Conservation (phyloP, 2,888 invertebrate species). For the Tipula confusa region DNA sequence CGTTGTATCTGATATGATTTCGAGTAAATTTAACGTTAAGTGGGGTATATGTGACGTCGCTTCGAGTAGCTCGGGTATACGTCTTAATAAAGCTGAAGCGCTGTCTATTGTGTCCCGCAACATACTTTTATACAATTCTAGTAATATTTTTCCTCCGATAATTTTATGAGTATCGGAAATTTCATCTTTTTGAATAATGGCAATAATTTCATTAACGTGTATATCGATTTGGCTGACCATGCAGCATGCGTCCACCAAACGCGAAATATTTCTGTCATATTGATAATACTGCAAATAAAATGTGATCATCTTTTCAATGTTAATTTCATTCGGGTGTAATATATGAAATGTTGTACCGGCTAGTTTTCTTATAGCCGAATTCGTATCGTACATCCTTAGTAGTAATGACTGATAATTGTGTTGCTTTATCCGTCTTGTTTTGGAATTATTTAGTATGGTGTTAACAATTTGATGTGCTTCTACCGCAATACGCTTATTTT, state of each 20-base stretch:
- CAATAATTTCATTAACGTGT: not conserved
- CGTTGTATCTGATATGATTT: too few relatives aligned
- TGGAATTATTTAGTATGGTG: not conserved
- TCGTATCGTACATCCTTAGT: not conserved
- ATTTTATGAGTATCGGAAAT: not conserved
- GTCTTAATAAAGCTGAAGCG: too few relatives aligned
- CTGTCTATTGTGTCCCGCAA: too few relatives aligned
- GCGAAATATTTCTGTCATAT: not conserved
- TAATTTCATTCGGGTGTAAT: not conserved
- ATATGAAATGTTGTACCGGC: not conserved
- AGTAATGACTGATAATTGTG: not conserved
- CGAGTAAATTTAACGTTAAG: too few relatives aligned
- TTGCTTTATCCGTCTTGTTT: not conserved
- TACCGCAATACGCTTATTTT: not conserved
- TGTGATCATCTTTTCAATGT: not conserved
- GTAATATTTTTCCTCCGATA: not conserved
- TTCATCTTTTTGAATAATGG: not conserved
- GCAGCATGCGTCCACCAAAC: not conserved
- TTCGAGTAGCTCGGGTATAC: too few relatives aligned
- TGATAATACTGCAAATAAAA: not conserved
- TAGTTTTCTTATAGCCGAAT: not conserved
- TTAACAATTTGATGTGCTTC: not conserved
- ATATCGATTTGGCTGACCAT: not conserved
- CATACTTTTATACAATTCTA: not conserved
- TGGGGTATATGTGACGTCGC: too few relatives aligned